Evolutionary conservation across 2,888 invertebrate genomes (phyloP).

Genomic region (Megastigmus dorsalis): DNA sequence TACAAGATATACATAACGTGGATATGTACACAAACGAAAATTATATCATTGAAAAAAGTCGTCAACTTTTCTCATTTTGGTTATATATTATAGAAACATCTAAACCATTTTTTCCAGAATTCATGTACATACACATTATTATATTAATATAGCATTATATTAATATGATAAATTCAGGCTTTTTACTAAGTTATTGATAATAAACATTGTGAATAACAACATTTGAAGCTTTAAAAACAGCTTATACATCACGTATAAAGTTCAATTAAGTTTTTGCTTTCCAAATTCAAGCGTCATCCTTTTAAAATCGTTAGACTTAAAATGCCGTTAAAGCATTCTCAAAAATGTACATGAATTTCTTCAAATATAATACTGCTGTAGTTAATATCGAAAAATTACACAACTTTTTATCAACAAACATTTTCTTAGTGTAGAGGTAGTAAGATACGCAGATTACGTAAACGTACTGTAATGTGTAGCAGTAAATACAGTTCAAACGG

Average conservation of each 20-base stretch:
- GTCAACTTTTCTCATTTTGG: neutral
- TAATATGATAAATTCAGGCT: neutral
- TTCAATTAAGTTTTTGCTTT: neutral
- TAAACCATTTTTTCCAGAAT: no score
- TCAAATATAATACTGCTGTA: neutral
- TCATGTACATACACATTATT: no score
- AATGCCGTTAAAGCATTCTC: no score
- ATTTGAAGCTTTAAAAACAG: neutral
- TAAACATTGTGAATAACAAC: neutral
- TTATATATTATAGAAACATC: neutral
- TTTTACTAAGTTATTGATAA: neutral
- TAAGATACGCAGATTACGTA: constrained; percentile 20
- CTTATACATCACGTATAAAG: neutral
- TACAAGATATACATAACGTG: constrained; percentile 41
- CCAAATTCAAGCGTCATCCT: no score
- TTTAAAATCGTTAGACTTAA: neutral
- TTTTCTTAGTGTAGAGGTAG: constrained; percentile 30
- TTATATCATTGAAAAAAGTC: constrained; percentile 7
- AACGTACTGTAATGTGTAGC: constrained; percentile 6
- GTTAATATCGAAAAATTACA: neutral
- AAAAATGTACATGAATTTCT: neutral
- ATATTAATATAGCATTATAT: no score
- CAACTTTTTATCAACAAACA: constrained; percentile 28
- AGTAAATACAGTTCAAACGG: constrained; percentile 10
- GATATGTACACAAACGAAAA: constrained; percentile 34